Evolutionary conservation across 2,888 invertebrate genomes (phyloP), one percentile per base, ranked within the genome.

Genomic region (Eupithecia insigniata): DNA sequence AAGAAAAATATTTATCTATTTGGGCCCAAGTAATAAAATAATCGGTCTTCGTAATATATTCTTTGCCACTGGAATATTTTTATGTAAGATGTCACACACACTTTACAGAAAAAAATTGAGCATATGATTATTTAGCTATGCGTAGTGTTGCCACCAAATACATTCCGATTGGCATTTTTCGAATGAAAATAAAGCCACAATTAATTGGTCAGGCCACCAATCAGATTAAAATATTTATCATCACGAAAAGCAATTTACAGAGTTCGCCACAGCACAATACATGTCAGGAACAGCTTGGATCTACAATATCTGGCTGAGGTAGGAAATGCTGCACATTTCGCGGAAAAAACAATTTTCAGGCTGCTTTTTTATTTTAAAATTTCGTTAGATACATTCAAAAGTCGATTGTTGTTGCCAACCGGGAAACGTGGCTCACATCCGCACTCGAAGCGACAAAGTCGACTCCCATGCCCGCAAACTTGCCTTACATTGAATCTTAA

Each of bases 171-270:
- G 67, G 77, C 78, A 74, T 80, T 83, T 84, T 84, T 84, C 73
- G 77, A 76, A 81, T 84, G 80, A 87, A 88, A 87, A 86, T 85
- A 87, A 90, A 91, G 81, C 91, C 91, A 85, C 92, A 90, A 88
- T 92, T 91, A 92, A 93, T 92, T 91, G 91, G 90, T 90, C 89
- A 85, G 88, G 88, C 91, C 92, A 90, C 91, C 90, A 90, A 92
- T 91, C 90, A 90, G 91, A 92, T 92, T 92, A 92, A 93, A 92
- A 92, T 92, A 92, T 93, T 92, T 92, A 92, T 92, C 85, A 92
- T 90, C 89, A 88, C 89, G 88, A 90, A 92, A 93, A 92, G 90
- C 93, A 92, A 93, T 93, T 92, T 92, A 87, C 91, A 89, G 89
- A 86, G 89, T 89, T 87, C 84, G 87, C 92, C 92, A 86, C 92